phyloP scores from a whole-genome alignment of 2,888 invertebrate species.

The Acronicta alni region DNA sequence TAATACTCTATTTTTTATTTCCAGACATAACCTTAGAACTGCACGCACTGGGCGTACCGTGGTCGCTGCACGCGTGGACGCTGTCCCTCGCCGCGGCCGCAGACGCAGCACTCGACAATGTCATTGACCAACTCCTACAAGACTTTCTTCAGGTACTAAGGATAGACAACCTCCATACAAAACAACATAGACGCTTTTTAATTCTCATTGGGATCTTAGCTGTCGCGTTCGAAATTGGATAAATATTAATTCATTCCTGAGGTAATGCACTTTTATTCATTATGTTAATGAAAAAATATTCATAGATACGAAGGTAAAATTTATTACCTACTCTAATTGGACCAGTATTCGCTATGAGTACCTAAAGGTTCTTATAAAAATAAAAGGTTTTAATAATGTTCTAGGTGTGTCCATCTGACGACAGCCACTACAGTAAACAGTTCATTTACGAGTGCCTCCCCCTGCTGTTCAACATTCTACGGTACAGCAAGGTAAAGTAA shows the following conservation, averaged over 20 bases:
- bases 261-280: constrained; percentile 62
- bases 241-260: too few species aligned
- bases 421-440: constrained; percentile 93
- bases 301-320: too few species aligned
- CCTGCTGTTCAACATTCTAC: constrained; percentile 95
- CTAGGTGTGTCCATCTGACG: constrained; percentile 95
- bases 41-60: constrained; percentile 95
- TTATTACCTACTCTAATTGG: too few species aligned
- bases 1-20: constrained; percentile 6
- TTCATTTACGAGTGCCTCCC: constrained; percentile 97
- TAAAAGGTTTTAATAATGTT: constrained; percentile 21
- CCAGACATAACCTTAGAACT: constrained; percentile 96
- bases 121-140: constrained; percentile 96
- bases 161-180: too few species aligned
- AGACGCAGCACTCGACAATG: constrained; percentile 94
- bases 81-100: constrained; percentile 96
- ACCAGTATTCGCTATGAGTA: too few species aligned
- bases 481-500: constrained; percentile 94
- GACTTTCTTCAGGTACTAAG: constrained; percentile 96
- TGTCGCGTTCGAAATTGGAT: too few species aligned
- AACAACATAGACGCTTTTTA: too few species aligned
- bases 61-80: constrained; percentile 98
- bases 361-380: too few species aligned
- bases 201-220: too few species aligned
- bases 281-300: not conserved